phyloP scores from a whole-genome alignment of 2,113 vertebrate genomes.

The Oxygymnocypris stewartii region DNA sequence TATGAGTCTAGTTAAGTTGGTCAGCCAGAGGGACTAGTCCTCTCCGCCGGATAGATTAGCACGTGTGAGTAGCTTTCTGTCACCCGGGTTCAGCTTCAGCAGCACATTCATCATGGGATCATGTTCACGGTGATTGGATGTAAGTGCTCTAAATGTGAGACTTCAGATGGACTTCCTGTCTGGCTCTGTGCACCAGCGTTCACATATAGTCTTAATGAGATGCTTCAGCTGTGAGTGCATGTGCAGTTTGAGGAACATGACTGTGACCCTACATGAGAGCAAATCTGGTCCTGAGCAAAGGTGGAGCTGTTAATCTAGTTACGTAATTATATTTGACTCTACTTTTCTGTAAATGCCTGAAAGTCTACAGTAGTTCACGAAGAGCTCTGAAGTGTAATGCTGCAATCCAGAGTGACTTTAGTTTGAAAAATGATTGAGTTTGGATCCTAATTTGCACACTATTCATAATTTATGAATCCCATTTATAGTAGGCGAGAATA shows the following conservation, averaged over 20 bases:
- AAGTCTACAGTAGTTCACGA: not conserved
- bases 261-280: not conserved
- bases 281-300: not conserved
- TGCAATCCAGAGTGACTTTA: not conserved
- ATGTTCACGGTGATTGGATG: constrained; percentile 10
- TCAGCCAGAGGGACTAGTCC: not conserved
- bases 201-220: not conserved
- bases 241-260: not conserved
- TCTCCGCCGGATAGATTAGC: not conserved
- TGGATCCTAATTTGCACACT: not conserved
- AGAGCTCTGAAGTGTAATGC: not conserved
- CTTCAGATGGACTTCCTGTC: constrained; percentile 1
- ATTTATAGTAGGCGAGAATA: not conserved
- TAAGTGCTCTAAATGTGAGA: constrained; percentile 35
- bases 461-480: not conserved
- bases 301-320: not conserved
- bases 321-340: not conserved
- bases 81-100: not conserved
- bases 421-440: not conserved
- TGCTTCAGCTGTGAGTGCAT: not conserved
- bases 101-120: not conserved
- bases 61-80: not conserved
- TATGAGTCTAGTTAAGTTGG: not conserved
- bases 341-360: not conserved
- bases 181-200: not conserved